These are phyloP conservation scores for Forbesichthys agassizii DNA, from an alignment of 2,113 vertebrate genomes.

Conservation along the genomic window DNA sequence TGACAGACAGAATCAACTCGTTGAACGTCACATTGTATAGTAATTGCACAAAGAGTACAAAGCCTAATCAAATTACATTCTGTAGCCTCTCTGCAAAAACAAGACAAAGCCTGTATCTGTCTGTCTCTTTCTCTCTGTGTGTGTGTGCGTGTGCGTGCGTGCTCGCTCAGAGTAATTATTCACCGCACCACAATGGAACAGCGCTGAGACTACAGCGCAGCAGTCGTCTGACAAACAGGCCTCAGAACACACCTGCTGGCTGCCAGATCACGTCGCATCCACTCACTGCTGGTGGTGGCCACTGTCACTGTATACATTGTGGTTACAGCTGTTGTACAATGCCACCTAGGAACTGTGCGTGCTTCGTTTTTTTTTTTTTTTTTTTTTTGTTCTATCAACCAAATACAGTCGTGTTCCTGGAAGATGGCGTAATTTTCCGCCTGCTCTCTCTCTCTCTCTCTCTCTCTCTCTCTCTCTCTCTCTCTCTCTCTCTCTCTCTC, in stretches of 20 bases:
- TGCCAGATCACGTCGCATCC: background rate
- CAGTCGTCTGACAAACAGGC: background rate
- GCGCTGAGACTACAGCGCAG: background rate
- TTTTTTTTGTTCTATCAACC: background rate
- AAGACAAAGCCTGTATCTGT: too few relatives aligned
- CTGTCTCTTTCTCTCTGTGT: too few relatives aligned
- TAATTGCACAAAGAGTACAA: too few relatives aligned
- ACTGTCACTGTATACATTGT: background rate
- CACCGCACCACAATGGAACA: background rate
- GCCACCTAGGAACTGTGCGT: background rate
- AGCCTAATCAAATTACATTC: too few relatives aligned
- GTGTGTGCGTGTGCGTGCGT: too few relatives aligned
- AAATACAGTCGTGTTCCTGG: conserved; percentile 21
- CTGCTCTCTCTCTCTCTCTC: conserved; percentile 12
- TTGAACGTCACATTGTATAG: too few relatives aligned
- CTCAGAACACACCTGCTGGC: background rate
- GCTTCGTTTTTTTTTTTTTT: conserved; percentile 7
- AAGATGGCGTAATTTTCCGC: conserved; percentile 24
- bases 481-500: background rate
- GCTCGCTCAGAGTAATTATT: conserved; percentile 10
- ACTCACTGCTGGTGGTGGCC: too few relatives aligned
- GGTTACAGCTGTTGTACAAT: background rate
- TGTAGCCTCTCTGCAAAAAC: too few relatives aligned
- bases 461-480: background rate
- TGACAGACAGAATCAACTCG: too few relatives aligned